phyloP scores from a whole-genome alignment of 2,113 vertebrate species.

The Centropus unirufus region DNA sequence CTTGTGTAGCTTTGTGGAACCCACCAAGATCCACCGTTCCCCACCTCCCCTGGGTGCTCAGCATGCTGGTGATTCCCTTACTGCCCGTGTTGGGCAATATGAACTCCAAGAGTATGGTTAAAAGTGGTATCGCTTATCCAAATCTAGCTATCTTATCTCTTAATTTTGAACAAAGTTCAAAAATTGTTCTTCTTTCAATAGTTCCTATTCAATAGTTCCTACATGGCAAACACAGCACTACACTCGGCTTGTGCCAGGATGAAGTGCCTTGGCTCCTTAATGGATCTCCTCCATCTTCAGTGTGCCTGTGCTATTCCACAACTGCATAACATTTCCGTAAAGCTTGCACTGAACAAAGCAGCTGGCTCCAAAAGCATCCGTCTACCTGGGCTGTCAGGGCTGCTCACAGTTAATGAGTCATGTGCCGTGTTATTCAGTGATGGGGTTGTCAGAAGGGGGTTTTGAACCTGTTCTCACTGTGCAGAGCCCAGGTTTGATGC shows the following conservation, averaged over 20 bases:
- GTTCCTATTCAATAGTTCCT: not conserved
- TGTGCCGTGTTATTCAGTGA: not conserved
- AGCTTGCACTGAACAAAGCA: not conserved
- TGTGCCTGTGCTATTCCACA: not conserved
- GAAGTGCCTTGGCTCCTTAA: not conserved
- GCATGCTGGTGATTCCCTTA: not conserved
- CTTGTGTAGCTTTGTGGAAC: not conserved
- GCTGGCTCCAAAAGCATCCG: not conserved
- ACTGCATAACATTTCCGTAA: not conserved
- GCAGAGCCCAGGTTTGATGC: not conserved
- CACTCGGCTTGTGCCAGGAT: rapidly evolving
- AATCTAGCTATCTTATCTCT: not conserved
- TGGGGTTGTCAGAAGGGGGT: not conserved
- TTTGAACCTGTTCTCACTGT: rapidly evolving
- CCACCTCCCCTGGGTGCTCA: rapidly evolving
- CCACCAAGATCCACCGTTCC: not conserved
- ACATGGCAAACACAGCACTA: not conserved
- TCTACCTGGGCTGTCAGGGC: not conserved
- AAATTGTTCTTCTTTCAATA: not conserved
- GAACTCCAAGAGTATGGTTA: not conserved
- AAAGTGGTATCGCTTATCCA: not conserved
- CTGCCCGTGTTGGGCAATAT: not conserved
- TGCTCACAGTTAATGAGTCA: not conserved
- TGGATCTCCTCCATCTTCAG: rapidly evolving
- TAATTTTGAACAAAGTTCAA: not conserved